Evolutionary conservation across 2,113 vertebrate genomes (phyloP), one percentile per base, ranked within the genome.

Genomic region (Romanogobio albipinnatus): DNA sequence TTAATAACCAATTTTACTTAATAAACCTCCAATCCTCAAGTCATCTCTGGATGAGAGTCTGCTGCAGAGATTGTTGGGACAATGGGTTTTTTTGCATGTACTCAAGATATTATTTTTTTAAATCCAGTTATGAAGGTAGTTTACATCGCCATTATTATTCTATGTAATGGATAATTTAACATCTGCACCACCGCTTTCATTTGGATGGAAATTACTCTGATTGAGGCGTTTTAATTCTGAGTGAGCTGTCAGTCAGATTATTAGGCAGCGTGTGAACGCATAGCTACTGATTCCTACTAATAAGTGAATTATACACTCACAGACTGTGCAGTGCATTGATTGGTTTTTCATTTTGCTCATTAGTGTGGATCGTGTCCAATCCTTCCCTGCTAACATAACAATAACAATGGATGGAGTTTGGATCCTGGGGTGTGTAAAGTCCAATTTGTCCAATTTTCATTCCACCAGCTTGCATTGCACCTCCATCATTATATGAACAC

Each of bases 391-490:
- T 51, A 53, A 53, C 66, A 82, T 53, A 70, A 39, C 64, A 82
- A 58, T 56, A 82, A 82, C 47, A 71, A 56, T 82, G 64, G 66
- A 71, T 26, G 11, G 64, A 53, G 47, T 82, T 43, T 70, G 80
- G 29, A 82, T 70, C 80, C 80, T n/a, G 66, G 64, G 47, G 64
- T 82, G 80, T 14, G 49, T 56, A 51, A 82, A 56, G 64, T 53
- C 64, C 13, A 82, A 82, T 82, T 82, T 82, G 49, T 82, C 49
- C 49, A 82, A 58, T 82, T 71, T 82, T 71, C 29, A 70, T 70
- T 82, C 29, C 49, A 43, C 64, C 29, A 58, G 29, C 80, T 53
- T 24, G 49, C 26, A 56, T 36, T 56, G 29, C 66, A 82, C 47
- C 80, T 71, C 80, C 33, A 9, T 82, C 64, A 71, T 82, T 70